Evolutionary conservation across 23 tunicate species (phyloP).

Genomic region (Styela clava): DNA sequence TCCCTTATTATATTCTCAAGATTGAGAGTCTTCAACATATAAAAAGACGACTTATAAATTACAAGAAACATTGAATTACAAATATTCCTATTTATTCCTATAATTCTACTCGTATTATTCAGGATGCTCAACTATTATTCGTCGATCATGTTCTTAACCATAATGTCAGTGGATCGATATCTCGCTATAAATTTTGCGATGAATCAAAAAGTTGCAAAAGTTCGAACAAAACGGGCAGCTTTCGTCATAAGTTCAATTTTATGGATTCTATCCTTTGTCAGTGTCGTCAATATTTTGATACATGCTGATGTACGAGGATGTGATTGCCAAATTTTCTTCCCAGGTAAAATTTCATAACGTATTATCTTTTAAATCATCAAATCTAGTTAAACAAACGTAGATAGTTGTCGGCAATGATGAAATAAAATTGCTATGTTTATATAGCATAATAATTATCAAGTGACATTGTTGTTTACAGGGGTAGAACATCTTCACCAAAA

Average conservation of each 20-base stretch:
- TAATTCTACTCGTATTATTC: too few relatives aligned
- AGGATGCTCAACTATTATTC: constrained; percentile 94
- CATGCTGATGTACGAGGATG: constrained; percentile 56
- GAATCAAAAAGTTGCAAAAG: constrained; percentile 40
- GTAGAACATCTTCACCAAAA: too few relatives aligned
- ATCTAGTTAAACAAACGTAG: too few relatives aligned
- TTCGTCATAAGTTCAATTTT: constrained; percentile 29
- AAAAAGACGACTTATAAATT: too few relatives aligned
- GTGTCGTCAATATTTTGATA: constrained; percentile 46
- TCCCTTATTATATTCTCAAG: too few relatives aligned
- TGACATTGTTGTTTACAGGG: too few relatives aligned
- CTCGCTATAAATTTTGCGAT: constrained; percentile 84
- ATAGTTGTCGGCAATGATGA: too few relatives aligned
- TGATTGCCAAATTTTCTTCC: constrained; percentile 33
- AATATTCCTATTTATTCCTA: too few relatives aligned
- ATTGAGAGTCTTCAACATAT: too few relatives aligned
- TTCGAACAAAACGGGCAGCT: constrained; percentile 46
- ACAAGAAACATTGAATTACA: too few relatives aligned
- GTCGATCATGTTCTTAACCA: constrained; percentile 77
- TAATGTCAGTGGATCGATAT: constrained; percentile 95
- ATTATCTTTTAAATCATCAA: too few relatives aligned
- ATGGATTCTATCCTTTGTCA: constrained; percentile 49
- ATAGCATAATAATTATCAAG: too few relatives aligned
- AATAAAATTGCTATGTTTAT: background rate
- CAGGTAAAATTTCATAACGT: constrained; percentile 24